These are phyloP conservation scores for Byasa hedistus DNA, from an alignment of 2,888 invertebrate species.

Conservation along the genomic window DNA sequence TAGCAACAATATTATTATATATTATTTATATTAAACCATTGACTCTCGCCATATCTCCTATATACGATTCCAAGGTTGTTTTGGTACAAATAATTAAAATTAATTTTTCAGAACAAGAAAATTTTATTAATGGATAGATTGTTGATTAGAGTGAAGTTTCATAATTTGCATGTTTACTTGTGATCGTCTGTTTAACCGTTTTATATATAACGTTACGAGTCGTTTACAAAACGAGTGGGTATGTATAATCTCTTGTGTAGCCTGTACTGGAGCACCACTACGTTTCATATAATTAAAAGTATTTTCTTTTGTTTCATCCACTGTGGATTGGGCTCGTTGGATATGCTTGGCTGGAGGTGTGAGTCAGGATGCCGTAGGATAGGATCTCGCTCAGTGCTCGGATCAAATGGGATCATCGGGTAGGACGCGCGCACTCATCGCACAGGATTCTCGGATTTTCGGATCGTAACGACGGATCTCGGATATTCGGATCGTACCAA, in stretches of 20 bases:
- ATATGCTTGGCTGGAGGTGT: constrained; percentile 69
- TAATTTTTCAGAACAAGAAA: neutral
- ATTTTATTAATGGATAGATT: neutral
- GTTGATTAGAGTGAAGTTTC: constrained; percentile 9
- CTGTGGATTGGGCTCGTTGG: constrained; percentile 76
- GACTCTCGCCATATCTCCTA: neutral
- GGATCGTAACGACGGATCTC: constrained; percentile 50
- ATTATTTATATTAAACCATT: too few species aligned
- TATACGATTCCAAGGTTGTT: too few species aligned
- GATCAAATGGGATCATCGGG: constrained; percentile 29
- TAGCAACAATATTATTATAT: neutral
- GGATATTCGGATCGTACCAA: constrained; percentile 55
- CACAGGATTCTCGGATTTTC: constrained; percentile 47
- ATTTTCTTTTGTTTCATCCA: constrained; percentile 80
- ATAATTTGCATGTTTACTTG: neutral
- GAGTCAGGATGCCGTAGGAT: constrained; percentile 54
- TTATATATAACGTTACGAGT: neutral
- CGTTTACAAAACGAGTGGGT: constrained; percentile 27
- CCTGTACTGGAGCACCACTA: constrained; percentile 33
- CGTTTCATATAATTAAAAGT: constrained; percentile 60
- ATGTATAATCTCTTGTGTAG: constrained; percentile 29
- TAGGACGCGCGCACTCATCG: constrained; percentile 38
- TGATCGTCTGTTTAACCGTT: neutral
- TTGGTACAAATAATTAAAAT: neutral
- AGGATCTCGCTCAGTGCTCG: constrained; percentile 23